Evolutionary conservation across 2,888 invertebrate species (phyloP), one percentile per base, ranked within the genome.

Genomic region (Azorinus chamasolen): DNA sequence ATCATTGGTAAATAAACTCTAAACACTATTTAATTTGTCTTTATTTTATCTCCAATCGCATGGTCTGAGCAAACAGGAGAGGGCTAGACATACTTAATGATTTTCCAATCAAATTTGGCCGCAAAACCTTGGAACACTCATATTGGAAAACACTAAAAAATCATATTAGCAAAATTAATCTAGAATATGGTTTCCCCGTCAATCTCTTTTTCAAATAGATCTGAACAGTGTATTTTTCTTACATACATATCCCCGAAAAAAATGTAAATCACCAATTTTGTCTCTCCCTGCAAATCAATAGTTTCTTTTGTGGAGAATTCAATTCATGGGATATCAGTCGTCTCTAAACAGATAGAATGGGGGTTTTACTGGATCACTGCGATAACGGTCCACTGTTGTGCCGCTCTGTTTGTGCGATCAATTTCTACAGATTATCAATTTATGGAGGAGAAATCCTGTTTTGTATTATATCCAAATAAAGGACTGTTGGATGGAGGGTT

Each of bases 381-480:
- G 59, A 68, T 68, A 68, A 68, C 68, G 41, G 51, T 37, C 43
- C 51, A 45, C 57, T 50, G 45, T 46, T 51, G 59, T 68, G 58
- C 58, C 50, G 68, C 45, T 45, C 51, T 50, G 63, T 55, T 63
- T 63, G 57, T 53, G 25, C 22, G 77, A 78, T 79, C 79, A 65
- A 73, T 75, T 71, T 51, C 68, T 62, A 61, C 66, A 61, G 69
- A 73, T 76, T 80, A 76, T 80, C 80, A 70, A 77, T 79, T 76
- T 69, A 80, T 65, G 61, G 71, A 53, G 37, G 51, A 50, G 58
- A 76, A 73, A 72, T 76, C 70, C 57, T 61, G 72, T 69, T 75
- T 80, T 64, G 59, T 72, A 77, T 80, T 76, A 77, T 73, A 71
- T 73, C 76, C 73, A 77, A 80, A 80, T 80, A 80, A 80, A 77